Conservation (phyloP, 1,140 invertebrate genomes). For the Apis laboriosa region DNA sequence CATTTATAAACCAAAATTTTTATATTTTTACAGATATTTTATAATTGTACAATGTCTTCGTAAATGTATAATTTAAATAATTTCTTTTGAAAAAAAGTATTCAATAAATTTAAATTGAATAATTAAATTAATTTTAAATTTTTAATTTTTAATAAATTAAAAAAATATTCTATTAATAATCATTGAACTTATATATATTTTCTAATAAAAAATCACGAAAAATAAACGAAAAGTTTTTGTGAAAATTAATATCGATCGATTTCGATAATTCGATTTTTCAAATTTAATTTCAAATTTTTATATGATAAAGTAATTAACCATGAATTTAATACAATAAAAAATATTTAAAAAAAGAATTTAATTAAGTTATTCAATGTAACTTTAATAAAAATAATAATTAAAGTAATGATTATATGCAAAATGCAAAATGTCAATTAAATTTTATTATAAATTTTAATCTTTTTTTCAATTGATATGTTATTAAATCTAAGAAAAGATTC, state of each 20-base stretch:
- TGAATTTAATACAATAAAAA: background rate
- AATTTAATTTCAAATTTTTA: background rate
- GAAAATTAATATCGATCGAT: background rate
- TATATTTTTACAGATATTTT: background rate
- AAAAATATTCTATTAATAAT: no score
- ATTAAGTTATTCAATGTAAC: background rate
- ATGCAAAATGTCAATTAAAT: background rate
- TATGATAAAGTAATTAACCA: background rate
- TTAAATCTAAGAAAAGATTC: background rate
- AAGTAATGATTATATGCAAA: background rate
- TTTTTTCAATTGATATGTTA: background rate
- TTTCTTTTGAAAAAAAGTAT: no score
- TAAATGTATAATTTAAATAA: background rate
- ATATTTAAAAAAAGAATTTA: background rate
- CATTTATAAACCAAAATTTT: background rate
- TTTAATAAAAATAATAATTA: background rate
- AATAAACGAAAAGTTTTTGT: background rate
- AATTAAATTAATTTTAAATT: no score
- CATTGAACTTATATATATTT: no score
- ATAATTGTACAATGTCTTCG: background rate
- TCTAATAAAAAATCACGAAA: background rate
- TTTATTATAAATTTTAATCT: constrained; percentile 13
- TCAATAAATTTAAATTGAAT: background rate
- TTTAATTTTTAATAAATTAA: no score
- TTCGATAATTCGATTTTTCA: background rate